These are phyloP conservation scores for Globia sparganii DNA, from an alignment of 2,888 invertebrate genomes.

Conservation along the genomic window DNA sequence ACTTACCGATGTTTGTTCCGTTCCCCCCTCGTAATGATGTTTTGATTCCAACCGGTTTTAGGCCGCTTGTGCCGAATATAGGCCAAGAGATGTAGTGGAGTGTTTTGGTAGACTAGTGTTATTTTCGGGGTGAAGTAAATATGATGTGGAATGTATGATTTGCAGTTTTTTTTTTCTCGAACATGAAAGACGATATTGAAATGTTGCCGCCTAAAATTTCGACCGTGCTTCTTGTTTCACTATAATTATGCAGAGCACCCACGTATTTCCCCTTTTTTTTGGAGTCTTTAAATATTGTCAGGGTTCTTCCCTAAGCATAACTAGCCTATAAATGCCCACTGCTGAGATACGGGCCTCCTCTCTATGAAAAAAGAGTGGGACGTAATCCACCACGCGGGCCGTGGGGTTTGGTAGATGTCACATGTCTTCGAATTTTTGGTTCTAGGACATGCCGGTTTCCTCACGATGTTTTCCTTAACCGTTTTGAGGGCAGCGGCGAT, in stretches of 20 bases:
- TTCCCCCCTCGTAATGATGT: conserved; percentile 40
- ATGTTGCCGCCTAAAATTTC: background rate
- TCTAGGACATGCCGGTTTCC: too few relatives aligned
- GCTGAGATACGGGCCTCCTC: too few relatives aligned
- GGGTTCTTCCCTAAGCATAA: too few relatives aligned
- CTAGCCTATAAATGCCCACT: too few relatives aligned
- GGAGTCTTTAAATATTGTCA: too few relatives aligned
- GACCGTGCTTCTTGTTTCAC: background rate
- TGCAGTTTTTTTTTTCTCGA: background rate
- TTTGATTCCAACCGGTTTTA: conserved; percentile 39
- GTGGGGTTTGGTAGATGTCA: too few relatives aligned
- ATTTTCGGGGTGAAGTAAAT: conserved; percentile 27
- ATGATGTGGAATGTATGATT: conserved; percentile 2
- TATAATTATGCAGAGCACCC: background rate
- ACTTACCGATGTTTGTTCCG: conserved; percentile 52
- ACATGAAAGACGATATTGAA: background rate
- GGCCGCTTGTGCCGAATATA: conserved; percentile 27
- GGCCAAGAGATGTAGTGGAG: conserved; percentile 32
- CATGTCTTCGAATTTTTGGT: too few relatives aligned
- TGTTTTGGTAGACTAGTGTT: conserved; percentile 31
- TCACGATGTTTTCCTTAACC: too few relatives aligned
- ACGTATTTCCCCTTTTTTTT: too few relatives aligned
- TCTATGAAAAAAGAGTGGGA: too few relatives aligned
- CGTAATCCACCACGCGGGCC: too few relatives aligned
- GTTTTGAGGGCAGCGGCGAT: too few relatives aligned